Evolutionary conservation across 2,888 invertebrate genomes (phyloP).

Genomic region (Heliconius sara): DNA sequence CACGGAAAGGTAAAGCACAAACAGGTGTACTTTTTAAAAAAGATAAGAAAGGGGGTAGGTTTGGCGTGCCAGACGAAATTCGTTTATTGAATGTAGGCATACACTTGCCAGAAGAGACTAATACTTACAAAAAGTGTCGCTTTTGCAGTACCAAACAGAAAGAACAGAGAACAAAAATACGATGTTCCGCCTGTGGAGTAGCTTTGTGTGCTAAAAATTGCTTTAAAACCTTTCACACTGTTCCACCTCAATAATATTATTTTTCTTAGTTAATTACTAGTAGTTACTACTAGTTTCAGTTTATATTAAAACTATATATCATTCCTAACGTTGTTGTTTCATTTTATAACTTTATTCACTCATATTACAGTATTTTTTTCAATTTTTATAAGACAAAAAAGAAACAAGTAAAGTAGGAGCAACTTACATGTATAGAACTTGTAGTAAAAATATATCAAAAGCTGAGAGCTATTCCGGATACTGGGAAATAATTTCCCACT

Average conservation of each 20-base stretch:
- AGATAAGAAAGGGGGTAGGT: slow-evolving; percentile 50
- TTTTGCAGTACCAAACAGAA: slow-evolving; percentile 54
- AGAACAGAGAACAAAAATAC: slow-evolving; percentile 47
- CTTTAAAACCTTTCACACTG: slow-evolving; percentile 47
- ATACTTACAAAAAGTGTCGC: slow-evolving; percentile 54
- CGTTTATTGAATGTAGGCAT: slow-evolving; percentile 54
- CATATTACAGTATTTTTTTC: slow-evolving; percentile 36
- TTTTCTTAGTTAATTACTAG: slow-evolving; percentile 44
- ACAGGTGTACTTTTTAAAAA: slow-evolving; percentile 32
- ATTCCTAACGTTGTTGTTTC: slow-evolving; percentile 46
- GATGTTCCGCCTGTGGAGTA: slow-evolving; percentile 43
- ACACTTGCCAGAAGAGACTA: slow-evolving; percentile 53
- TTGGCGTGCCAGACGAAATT: slow-evolving; percentile 54
- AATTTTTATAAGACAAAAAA: slow-evolving; percentile 45
- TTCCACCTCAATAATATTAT: slow-evolving; percentile 33
- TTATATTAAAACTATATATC: slow-evolving; percentile 46
- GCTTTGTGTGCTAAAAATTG: slow-evolving; percentile 33
- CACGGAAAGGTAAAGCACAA: background rate
- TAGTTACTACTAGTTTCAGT: too few species aligned
- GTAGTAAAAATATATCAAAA: slow-evolving; percentile 49
- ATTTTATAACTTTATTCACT: slow-evolving; percentile 46
- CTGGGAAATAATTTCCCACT: slow-evolving; percentile 49
- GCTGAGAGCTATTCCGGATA: slow-evolving; percentile 42
- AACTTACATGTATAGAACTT: slow-evolving; percentile 49
- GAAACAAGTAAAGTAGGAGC: slow-evolving; percentile 49